Evolutionary conservation across 2,888 invertebrate genomes (phyloP), one percentile per base, ranked within the genome.

Genomic region (Bugulina stolonifera): DNA sequence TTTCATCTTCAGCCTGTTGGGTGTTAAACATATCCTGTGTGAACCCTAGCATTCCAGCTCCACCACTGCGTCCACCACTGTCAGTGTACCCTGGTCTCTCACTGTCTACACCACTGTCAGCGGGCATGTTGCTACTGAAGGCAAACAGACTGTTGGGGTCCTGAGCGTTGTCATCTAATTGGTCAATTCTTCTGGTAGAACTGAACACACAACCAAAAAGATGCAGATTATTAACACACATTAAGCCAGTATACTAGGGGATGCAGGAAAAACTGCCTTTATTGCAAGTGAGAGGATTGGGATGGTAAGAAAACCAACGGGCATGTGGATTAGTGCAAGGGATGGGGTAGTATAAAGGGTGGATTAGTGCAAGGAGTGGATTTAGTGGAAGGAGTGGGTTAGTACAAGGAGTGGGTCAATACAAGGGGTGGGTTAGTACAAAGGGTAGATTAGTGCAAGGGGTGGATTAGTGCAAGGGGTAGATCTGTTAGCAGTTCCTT

Each of bases 1-100:
- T 3, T 32, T 64, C 64, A 32, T 64, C 64, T 64, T 64, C 64
- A 25, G 64, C 64, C 32, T 64, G 64, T n/a, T 64, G 64, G 10
- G 64, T 64, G 64, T 27, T 64, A n/a, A 64, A 64, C 64, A 64
- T 64, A 2, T n/a, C 64, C 32, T 64, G 64, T 29, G 27, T 27
- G 64, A 64, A 64, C 3, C 10, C 5, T 18, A 43, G 43, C 5
- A 18, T 43, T 43, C 43, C 43, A 5, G 5, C 43, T 43, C 10
- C 43, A 43, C 43, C 18, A 43, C 10, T 43, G 43, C 10, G 43
- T 43, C 10, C 10, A 18, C 10, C 43, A 43, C 10, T 10, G 43
- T 43, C 43, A n/a, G n/a, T n/a, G n/a, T n/a, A n/a, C n/a, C 43
- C 43, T 18, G 5, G 10, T 43, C 10, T 18, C 5, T 18, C 18